Evolutionary conservation across 2,797 vertebrate genomes (phyloP).

Genomic region (Cuculus canorus): DNA sequence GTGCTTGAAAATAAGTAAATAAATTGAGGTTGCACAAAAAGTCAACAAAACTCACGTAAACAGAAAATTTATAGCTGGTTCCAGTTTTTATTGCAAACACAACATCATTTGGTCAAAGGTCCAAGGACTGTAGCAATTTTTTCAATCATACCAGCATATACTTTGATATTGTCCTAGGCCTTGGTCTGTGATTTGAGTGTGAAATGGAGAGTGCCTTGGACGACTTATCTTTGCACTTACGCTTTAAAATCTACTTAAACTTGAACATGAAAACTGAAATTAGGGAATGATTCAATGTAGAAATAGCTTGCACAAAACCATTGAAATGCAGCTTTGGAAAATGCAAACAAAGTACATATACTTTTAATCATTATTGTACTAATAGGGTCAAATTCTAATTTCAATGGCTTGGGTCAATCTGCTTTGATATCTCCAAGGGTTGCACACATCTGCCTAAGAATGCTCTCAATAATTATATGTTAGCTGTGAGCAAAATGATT

Average conservation of each 20-base stretch:
- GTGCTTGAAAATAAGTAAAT: background rate
- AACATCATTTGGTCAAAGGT: background rate
- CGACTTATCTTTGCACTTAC: background rate
- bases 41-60: background rate
- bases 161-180: background rate
- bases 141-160: background rate
- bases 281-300: background rate
- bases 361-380: background rate
- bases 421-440: background rate
- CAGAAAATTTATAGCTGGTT: background rate
- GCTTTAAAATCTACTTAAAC: background rate
- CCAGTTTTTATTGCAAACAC: background rate
- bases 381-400: slow-evolving; percentile 6
- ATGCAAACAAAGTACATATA: background rate
- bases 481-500: background rate
- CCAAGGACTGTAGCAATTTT: background rate
- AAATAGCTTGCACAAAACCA: background rate
- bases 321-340: slow-evolving; percentile 5
- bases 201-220: background rate
- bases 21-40: background rate
- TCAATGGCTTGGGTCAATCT: background rate
- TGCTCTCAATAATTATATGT: background rate
- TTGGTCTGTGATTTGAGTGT: background rate
- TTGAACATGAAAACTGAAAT: background rate
- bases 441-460: background rate